Base-by-base conservation (phyloP, 1,140 invertebrate species). In the Hycleus phaleratus region DNA sequence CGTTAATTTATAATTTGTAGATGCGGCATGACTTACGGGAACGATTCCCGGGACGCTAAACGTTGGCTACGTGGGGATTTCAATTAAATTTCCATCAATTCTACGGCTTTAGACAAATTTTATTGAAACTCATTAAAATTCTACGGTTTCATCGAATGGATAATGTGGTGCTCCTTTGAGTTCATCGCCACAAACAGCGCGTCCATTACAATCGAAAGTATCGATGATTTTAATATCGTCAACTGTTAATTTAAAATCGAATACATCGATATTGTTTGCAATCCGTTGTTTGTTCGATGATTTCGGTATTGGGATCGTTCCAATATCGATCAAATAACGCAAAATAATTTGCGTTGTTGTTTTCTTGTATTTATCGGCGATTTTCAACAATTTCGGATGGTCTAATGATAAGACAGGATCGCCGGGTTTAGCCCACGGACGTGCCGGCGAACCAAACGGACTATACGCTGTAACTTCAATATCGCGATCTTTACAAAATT, bases 391-490 rank as follows among this genome's bases (percentile, higher is more conserved):
- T 62, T 75, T 77, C 0, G 79, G 78, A 52, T 85, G 82, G 49
- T 92, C 85, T 0, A 86, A 77, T 25, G n/a, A n/a, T 58, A 87
- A 62, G 9, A 59, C 58, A 0, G 83, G 83, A 60, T 90, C 87
- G 39, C 79, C 83, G 3, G 82, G 76, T 59, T 87, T 86, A 4
- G 83, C 84, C 85, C 85, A 81, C 6, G 79, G 80, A 38, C 79
- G 65, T 48, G 78, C 74, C 52, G 80, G 68, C 9, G 84, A 84
- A 8, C 86, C 89, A 5, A 93, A 75, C 0, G 90, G 89, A 68
- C 84, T 84, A 75, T 93, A 94, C 1, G 86, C 88, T 1, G 84
- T 90, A 4, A 94, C 58, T 3, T 55, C 45, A 49, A 93, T 85
- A 24, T 78, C 77, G 9, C 81, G 76, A 8, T 75, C 65, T 56